Evolutionary conservation across 1,140 invertebrate species (phyloP), one percentile per base, ranked within the genome.

Genomic region (Epicauta chinensis): DNA sequence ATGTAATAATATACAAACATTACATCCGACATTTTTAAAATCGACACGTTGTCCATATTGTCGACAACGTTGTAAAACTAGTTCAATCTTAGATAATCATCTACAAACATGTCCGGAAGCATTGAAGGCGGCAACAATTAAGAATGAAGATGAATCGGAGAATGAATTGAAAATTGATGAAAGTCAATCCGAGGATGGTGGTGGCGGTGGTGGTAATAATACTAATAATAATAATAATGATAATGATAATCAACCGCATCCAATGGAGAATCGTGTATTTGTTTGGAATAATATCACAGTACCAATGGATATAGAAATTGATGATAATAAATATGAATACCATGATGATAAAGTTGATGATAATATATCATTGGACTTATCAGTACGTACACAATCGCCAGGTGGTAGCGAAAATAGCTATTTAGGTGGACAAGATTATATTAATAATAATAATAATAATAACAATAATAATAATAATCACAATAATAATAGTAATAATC

Each of bases 31-130:
- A 53, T 53, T 79, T 41, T 73, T 80, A 49, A 79, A 82, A n/a
- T 85, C 86, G 7, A 83, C 82, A n/a, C 76, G 89, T 40, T 93
- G 90, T 67, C 87, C 90, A 66, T 83, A 86, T 61, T 93, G 89
- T 65, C 78, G 88, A 47, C 87, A 88, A 63, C 77, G 86, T 53
- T 92, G 89, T 66, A 91, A 91, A 69, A 87, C 83, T 11, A 86
- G 84, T 39, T 75, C 79, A 2, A 88, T 90, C 72, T 75, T 92
- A 9, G 73, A 82, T 44, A 71, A 78, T 46, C 89, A 93, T 64
- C 71, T 89, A 62, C 78, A 82, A 68, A 79, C 77, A 12, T 91
- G 88, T 66, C 64, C 71, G 13, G 73, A 74, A 64, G 73, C 71
- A 52, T 75, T 68, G 53, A 76, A 74, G 61, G 63, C 63, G 61